Evolutionary conservation across 2,797 vertebrate species (phyloP).

Genomic region (Rhincodon typus): DNA sequence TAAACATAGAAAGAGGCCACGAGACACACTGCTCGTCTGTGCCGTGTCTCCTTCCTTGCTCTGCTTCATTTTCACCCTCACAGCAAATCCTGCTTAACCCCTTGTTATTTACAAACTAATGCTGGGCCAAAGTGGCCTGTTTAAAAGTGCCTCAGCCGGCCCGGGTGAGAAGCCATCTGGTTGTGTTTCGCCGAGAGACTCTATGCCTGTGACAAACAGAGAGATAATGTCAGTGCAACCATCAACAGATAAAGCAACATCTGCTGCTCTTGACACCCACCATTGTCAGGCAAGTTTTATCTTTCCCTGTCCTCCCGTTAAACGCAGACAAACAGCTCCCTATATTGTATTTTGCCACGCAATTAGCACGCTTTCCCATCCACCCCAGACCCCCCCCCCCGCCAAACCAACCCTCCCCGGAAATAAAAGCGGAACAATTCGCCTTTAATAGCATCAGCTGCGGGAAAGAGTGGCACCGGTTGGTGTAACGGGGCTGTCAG

Average conservation of each 20-base stretch:
- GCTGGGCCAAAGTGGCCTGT: slow-evolving; percentile 62
- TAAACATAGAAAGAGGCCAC: too few species aligned
- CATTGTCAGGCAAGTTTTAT: slow-evolving; percentile 94
- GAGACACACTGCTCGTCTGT: not conserved
- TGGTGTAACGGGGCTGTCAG: slow-evolving; percentile 64
- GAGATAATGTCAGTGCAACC: slow-evolving; percentile 90
- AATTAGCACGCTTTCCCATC: slow-evolving; percentile 87
- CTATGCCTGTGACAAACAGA: slow-evolving; percentile 80
- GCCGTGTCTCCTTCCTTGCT: not conserved
- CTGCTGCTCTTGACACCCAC: slow-evolving; percentile 95
- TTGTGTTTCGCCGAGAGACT: slow-evolving; percentile 79
- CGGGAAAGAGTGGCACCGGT: slow-evolving; percentile 89
- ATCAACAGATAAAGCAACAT: slow-evolving; percentile 93
- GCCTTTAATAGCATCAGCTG: slow-evolving; percentile 99
- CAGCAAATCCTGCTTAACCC: slow-evolving; percentile 38
- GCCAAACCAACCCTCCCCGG: slow-evolving; percentile 59
- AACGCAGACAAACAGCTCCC: slow-evolving; percentile 90
- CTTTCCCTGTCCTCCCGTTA: slow-evolving; percentile 86
- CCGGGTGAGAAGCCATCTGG: slow-evolving; percentile 85
- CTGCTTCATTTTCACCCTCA: not conserved
- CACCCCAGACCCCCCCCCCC: not conserved
- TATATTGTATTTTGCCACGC: slow-evolving; percentile 99
- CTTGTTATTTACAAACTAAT: slow-evolving; percentile 77
- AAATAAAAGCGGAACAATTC: slow-evolving; percentile 98
- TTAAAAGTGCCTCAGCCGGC: slow-evolving; percentile 77